A percentile compares a stretch with the other conserved stretches of the same genome.
Conservation (phyloP, 1,140 invertebrate species). For the Potamilus streckersoni region DNA sequence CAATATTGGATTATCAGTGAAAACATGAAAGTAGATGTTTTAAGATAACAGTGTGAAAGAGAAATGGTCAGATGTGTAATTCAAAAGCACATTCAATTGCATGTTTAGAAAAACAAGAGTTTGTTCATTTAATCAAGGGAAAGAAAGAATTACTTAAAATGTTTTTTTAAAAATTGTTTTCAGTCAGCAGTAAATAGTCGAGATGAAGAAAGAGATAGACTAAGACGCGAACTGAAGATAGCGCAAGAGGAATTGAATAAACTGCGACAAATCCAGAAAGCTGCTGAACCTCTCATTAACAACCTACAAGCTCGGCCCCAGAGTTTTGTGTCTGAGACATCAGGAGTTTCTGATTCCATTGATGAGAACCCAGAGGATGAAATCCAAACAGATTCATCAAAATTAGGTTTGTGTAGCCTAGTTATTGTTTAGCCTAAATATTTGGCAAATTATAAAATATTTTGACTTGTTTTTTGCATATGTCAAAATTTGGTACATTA, state of each 20-base stretch:
- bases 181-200: conserved; percentile 80
- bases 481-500: not conserved
- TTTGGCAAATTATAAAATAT: not conserved
- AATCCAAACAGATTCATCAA: conserved; percentile 16
- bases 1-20: no score
- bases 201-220: conserved; percentile 80
- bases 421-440: not conserved
- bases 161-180: conserved; percentile 3
- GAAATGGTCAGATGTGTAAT: no score
- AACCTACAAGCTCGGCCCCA: conserved; percentile 31
- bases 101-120: no score
- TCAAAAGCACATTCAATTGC: no score
- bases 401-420: conserved; percentile 14
- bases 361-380: conserved; percentile 27
- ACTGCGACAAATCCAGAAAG: conserved; percentile 57
- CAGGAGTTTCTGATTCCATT: conserved; percentile 28
- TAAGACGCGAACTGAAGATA: conserved; percentile 79
- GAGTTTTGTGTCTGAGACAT: conserved; percentile 50
- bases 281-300: conserved; percentile 7
- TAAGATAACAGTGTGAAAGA: no score
- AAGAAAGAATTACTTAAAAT: not conserved
- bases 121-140: no score
- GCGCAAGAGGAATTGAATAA: conserved; percentile 79
- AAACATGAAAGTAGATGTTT: no score
- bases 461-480: not conserved